Base-by-base conservation (phyloP, 2,113 vertebrate species). In the Psephotus haematonotus region DNA sequence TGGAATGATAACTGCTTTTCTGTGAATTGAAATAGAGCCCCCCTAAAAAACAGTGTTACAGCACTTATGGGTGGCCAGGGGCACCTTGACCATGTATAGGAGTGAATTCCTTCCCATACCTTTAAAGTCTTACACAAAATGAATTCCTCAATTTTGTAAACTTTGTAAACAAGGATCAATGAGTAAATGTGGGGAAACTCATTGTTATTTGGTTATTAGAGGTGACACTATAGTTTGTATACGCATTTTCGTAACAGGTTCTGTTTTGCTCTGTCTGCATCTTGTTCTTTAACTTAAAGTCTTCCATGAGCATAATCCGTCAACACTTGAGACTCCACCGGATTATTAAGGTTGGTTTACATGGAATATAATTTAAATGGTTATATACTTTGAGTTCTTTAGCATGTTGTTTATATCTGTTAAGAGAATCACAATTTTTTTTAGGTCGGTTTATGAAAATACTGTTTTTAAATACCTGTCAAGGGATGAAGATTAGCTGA, bases 401-500 rank as follows among this genome's bases (percentile, higher is more conserved):
- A 91, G 88, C 67, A 28, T 82, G 82, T 77, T 96, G 75, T 97
- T 97, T 97, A 59, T 97, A 97, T 92, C 91, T 90, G 93, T 97
- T 98, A 97, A 95, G 82, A 80, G 24, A 95, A 86, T 97, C 69
- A 25, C 65, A 46, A 75, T 82, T 83, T 85, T 85, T 97, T 94
- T 89, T 55, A 64, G 95, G 86, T 97, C 90, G 96, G 91, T 92
- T 97, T 96, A 93, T 96, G 95, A 97, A 97, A 97, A 94, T 94
- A 94, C 89, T 95, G 68, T 95, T 82, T 97, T 97, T 96, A 95
- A 97, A 97, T 92, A 95, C 96, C 96, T 98, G 93, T 98, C 95
- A 98, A 95, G 90, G 94, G 71, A 88, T 95, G 91, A 95, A 95
- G 96, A 97, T 97, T 96, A 98, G 71, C 92, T 97, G 94, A 97